These are phyloP conservation scores for Sebastes goodei DNA, from an alignment of 2,797 vertebrate species.

Conservation along the genomic window DNA sequence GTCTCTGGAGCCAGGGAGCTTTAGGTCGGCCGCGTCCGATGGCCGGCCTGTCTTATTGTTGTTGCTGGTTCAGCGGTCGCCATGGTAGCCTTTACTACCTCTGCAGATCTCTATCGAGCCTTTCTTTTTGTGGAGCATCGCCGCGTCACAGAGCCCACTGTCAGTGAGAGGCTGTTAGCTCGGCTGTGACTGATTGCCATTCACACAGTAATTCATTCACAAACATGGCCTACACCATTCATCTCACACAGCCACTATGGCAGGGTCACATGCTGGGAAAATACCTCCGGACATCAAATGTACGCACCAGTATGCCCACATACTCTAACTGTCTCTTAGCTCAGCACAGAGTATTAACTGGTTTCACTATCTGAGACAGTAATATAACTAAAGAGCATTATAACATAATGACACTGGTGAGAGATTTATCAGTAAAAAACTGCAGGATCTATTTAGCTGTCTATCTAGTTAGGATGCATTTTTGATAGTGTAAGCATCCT, in stretches of 20 bases:
- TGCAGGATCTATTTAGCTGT: background rate
- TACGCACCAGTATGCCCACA: background rate
- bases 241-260: constrained; percentile 19
- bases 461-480: too few species aligned
- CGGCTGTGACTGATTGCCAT: constrained; percentile 50
- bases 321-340: background rate
- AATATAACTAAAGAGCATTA: background rate
- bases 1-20: constrained; percentile 74
- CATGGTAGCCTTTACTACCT: constrained; percentile 63
- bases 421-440: background rate
- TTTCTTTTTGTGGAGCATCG: constrained; percentile 65
- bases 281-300: constrained; percentile 4
- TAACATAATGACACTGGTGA: background rate
- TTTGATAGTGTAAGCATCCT: too few species aligned
- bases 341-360: background rate
- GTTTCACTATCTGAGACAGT: background rate
- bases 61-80: constrained; percentile 72
- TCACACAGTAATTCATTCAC: constrained; percentile 69
- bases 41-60: constrained; percentile 65
- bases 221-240: constrained; percentile 45
- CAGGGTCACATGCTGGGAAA: constrained; percentile 46
- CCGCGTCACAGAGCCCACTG: constrained; percentile 44
- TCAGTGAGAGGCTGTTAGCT: constrained; percentile 46
- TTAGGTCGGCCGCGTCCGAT: constrained; percentile 53
- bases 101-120: constrained; percentile 81